Evolutionary conservation across 2,888 invertebrate genomes (phyloP).

Genomic region (Perdita meconis): DNA sequence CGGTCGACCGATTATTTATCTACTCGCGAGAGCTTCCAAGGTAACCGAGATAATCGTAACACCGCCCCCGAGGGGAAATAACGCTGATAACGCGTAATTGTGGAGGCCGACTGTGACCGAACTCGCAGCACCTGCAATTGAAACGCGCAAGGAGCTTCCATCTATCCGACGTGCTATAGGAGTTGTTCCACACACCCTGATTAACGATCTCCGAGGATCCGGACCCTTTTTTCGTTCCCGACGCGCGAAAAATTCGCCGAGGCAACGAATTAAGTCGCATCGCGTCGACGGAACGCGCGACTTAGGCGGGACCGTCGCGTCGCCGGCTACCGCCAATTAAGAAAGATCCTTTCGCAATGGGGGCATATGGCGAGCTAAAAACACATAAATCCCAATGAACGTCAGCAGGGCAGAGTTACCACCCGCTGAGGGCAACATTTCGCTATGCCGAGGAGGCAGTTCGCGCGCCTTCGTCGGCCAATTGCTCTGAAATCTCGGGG

Average conservation of each 20-base stretch:
- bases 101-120: conserved; percentile 32
- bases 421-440: conserved; percentile 47
- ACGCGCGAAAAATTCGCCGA: conserved; percentile 20
- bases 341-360: conserved; percentile 55
- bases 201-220: too few species aligned
- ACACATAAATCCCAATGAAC: conserved; percentile 63
- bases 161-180: conserved; percentile 5
- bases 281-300: not conserved
- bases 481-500: conserved; percentile 40
- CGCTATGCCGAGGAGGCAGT: conserved; percentile 24
- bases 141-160: conserved; percentile 40
- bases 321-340: conserved; percentile 51
- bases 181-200: conserved; percentile 2
- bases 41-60: conserved; percentile 30
- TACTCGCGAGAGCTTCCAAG: conserved; percentile 16
- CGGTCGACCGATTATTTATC: conserved; percentile 18
- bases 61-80: conserved; percentile 14
- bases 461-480: conserved; percentile 21
- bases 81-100: conserved; percentile 49
- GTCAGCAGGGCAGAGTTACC: conserved; percentile 41
- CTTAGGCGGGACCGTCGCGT: not conserved
- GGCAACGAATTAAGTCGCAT: conserved; percentile 29
- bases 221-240: conserved; percentile 9
- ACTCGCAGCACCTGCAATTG: conserved; percentile 53
- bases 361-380: conserved; percentile 44